phyloP scores from a whole-genome alignment of 2,113 vertebrate genomes.

The Vanacampus margaritifer region DNA sequence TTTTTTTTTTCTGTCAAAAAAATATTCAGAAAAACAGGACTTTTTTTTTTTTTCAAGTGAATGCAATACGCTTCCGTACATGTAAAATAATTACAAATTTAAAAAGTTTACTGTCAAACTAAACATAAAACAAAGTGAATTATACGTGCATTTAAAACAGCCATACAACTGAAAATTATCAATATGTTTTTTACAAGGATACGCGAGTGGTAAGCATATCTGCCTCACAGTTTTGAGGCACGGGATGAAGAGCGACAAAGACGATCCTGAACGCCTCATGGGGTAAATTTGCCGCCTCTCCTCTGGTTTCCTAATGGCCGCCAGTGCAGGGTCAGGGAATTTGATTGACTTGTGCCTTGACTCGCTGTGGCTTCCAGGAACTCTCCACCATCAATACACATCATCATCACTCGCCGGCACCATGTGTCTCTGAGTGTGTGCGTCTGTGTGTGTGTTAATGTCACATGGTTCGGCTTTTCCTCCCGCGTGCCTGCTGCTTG shows the following conservation, averaged over 20 bases:
- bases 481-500: constrained; percentile 67
- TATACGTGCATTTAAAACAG: too few relatives aligned
- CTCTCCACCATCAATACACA: constrained; percentile 67
- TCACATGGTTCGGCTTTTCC: constrained; percentile 70
- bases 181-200: too few relatives aligned
- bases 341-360: constrained; percentile 67
- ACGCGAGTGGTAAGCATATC: too few relatives aligned
- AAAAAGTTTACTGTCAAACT: too few relatives aligned
- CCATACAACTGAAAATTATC: too few relatives aligned
- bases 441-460: constrained; percentile 53
- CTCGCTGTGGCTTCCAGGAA: constrained; percentile 67
- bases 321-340: constrained; percentile 49
- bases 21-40: too few relatives aligned
- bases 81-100: too few relatives aligned
- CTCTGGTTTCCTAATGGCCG: constrained; percentile 31
- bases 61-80: too few relatives aligned
- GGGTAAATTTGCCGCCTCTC: constrained; percentile 11
- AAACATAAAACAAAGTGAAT: too few relatives aligned
- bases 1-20: too few relatives aligned
- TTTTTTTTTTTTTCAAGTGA: too few relatives aligned
- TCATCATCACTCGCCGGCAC: constrained; percentile 54
- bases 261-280: constrained; percentile 9
- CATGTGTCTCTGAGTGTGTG: constrained; percentile 23
- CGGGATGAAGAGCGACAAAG: neutral
- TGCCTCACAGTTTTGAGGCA: too few relatives aligned